Evolutionary conservation across 2,888 invertebrate genomes (phyloP).

Genomic region (Argyra leucocephala): DNA sequence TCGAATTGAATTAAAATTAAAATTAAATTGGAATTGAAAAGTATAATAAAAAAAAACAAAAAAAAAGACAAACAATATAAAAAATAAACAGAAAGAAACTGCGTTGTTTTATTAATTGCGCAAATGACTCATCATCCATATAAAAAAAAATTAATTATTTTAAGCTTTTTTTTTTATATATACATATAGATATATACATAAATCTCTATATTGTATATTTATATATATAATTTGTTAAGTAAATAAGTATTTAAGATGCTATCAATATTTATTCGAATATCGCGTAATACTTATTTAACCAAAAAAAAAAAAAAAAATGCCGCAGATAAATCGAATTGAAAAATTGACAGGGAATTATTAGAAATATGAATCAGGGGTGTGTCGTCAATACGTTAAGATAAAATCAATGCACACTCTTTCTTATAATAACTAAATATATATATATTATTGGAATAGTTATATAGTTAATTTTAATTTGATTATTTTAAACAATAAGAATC

Average conservation of each 20-base stretch:
- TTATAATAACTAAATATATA: no score
- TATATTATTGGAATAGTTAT: no score
- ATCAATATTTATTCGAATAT: background rate
- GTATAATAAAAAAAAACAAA: background rate
- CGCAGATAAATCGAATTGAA: background rate
- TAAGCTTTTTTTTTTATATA: background rate
- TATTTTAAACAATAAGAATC: no score
- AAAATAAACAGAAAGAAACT: background rate
- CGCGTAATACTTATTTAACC: background rate
- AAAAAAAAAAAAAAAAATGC: background rate
- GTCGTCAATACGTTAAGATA: background rate
- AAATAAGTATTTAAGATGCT: background rate
- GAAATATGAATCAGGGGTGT: background rate
- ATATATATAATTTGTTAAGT: background rate
- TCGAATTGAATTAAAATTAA: conserved; percentile 1
- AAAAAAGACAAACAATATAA: background rate
- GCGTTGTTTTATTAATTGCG: background rate
- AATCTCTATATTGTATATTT: background rate
- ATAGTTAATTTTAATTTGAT: no score
- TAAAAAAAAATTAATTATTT: background rate
- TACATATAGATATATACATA: no score
- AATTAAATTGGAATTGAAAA: background rate
- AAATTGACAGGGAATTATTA: background rate
- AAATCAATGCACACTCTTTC: background rate
- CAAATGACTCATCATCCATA: background rate